Evolutionary conservation across 2,888 invertebrate species (phyloP).

Genomic region (Dyspetes luteomarginatus): DNA sequence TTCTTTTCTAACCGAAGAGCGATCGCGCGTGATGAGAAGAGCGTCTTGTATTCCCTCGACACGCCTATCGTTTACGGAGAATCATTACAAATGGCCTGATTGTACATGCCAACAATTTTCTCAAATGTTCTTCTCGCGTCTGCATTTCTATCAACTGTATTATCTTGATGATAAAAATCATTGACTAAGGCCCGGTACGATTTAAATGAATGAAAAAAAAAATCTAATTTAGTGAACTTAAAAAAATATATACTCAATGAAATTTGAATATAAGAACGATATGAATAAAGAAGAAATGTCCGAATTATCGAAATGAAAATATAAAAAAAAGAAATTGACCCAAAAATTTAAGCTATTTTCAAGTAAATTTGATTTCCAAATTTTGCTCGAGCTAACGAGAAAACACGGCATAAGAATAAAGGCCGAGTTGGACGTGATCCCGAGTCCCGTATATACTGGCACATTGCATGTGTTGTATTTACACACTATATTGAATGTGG

Average conservation of each 20-base stretch:
- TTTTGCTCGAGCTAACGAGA: constrained; percentile 18
- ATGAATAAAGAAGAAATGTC: no score
- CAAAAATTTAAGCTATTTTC: neutral
- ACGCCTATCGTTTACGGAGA: constrained; percentile 13
- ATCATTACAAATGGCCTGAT: constrained; percentile 7
- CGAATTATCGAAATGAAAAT: neutral
- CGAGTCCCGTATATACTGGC: constrained; percentile 29
- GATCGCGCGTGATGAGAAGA: constrained; percentile 26
- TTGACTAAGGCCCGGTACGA: no score
- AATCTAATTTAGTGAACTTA: no score
- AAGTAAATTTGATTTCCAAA: neutral
- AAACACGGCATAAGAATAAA: constrained; percentile 52
- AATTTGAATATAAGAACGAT: no score
- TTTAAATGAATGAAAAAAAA: no score
- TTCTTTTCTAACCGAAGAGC: constrained; percentile 22
- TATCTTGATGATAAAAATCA: no score
- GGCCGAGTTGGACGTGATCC: constrained; percentile 57
- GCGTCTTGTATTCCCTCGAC: neutral
- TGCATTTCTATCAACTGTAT: neutral
- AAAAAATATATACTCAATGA: no score
- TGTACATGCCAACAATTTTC: neutral
- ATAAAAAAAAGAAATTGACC: neutral
- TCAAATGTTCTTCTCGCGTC: neutral
- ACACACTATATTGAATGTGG: constrained; percentile 26
- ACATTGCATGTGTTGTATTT: constrained; percentile 5